Percentiles rank a stretch among this genome's conserved stretches.
These are phyloP conservation scores for Aradophagus sp. DNA, from an alignment of 1,140 invertebrate genomes.

Conservation along the genomic window DNA sequence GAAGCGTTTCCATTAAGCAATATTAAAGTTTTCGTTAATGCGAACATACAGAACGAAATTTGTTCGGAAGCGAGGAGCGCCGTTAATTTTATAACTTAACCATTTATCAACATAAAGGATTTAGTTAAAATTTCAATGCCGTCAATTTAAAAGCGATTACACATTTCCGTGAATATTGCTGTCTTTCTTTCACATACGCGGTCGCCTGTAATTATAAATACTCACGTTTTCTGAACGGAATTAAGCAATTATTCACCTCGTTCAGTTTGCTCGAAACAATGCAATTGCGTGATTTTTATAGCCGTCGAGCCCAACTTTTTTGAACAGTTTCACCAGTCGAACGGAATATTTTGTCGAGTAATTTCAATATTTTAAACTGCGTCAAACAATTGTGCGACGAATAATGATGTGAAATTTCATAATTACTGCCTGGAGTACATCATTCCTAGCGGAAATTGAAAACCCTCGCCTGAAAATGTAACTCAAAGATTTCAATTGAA, in stretches of 20 bases:
- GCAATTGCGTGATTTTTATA: conserved; percentile 44
- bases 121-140: conserved; percentile 49
- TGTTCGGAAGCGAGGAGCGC: conserved; percentile 5
- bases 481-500: too few relatives aligned
- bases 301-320: conserved; percentile 41
- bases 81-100: conserved; percentile 42
- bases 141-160: conserved; percentile 55
- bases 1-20: conserved; percentile 39
- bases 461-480: too few relatives aligned
- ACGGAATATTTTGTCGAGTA: conserved; percentile 14
- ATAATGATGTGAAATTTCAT: conserved; percentile 4
- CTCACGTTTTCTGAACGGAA: conserved; percentile 42
- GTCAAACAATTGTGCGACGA: conserved; percentile 3
- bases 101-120: conserved; percentile 45
- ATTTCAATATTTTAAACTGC: conserved; percentile 14
- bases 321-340: conserved; percentile 34
- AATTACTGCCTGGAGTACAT: neutral
- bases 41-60: conserved; percentile 25
- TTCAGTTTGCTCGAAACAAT: conserved; percentile 27
- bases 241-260: conserved; percentile 55
- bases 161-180: conserved; percentile 21
- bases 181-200: conserved; percentile 40
- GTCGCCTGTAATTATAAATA: conserved; percentile 17
- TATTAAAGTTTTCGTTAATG: conserved; percentile 26
- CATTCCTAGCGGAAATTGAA: too few relatives aligned